Evolutionary conservation across 1,140 invertebrate genomes (phyloP), one percentile per base, ranked within the genome.

Genomic region (Panulirus ornatus): DNA sequence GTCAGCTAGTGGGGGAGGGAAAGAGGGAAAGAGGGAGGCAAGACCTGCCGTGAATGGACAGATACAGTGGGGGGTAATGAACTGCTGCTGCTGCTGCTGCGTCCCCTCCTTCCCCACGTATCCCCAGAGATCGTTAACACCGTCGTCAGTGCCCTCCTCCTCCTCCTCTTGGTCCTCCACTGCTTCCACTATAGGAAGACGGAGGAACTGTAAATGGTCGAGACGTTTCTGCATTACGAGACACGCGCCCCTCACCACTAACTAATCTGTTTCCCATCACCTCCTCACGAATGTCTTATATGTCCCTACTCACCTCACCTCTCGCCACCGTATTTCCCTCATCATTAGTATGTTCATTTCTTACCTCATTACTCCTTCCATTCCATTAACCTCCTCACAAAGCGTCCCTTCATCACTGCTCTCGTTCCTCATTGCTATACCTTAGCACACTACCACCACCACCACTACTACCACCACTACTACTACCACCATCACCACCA

Each of bases 241-340:
- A n/a, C n/a, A n/a, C n/a, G n/a, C n/a, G n/a, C n/a, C n/a, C n/a
- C n/a, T n/a, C n/a, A n/a, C n/a, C n/a, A n/a, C n/a, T n/a, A n/a
- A n/a, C n/a, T n/a, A n/a, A n/a, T n/a, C n/a, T n/a, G n/a, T n/a
- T n/a, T n/a, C n/a, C n/a, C n/a, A n/a, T n/a, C n/a, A n/a, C n/a
- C n/a, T n/a, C 51, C 51, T 58, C 51, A 58, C 51, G 22, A 58
- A 58, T n/a, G n/a, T n/a, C n/a, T n/a, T n/a, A n/a, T 58, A 58
- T 58, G 22, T 22, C 22, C 51, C 51, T 27, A 16, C 6, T 63
- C 6, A 63, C 19, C 19, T 27, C 8, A 16, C 58, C 1, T 63
- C 8, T 27, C 58, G 22, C 9, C 58, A 16, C 58, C 58, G 8
- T 6, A 16, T 63, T 27, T 63, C 58, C 58, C 58, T 63, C 58